phyloP scores from a whole-genome alignment of 1,140 invertebrate genomes.

The Drosophila leontia region DNA sequence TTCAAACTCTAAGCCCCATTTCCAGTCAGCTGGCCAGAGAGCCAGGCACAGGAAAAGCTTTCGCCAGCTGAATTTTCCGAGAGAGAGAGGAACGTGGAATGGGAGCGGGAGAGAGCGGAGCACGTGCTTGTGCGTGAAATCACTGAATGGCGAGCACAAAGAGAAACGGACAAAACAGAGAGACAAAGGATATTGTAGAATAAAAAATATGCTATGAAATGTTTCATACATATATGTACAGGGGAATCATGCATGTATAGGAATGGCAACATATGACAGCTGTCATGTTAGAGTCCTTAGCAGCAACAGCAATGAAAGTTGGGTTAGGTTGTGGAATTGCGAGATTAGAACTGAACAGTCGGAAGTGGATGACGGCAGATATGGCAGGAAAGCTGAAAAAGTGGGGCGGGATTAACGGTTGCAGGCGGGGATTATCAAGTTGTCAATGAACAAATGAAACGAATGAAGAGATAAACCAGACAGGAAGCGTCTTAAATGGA shows the following conservation, averaged over 20 bases:
- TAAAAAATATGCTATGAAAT: slow-evolving; percentile 59
- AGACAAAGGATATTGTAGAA: slow-evolving; percentile 45
- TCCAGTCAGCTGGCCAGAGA: slow-evolving; percentile 63
- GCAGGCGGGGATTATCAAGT: slow-evolving; percentile 68
- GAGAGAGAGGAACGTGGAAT: slow-evolving; percentile 14
- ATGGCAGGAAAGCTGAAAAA: slow-evolving; percentile 27
- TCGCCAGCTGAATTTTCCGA: slow-evolving; percentile 8
- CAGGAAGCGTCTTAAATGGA: slow-evolving; percentile 36
- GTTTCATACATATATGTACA: slow-evolving; percentile 4
- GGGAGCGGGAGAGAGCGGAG: slow-evolving; percentile 18
- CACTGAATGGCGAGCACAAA: slow-evolving; percentile 24
- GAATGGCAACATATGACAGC: slow-evolving; percentile 77
- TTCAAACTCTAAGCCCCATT: slow-evolving; percentile 31
- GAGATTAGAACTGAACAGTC: slow-evolving; percentile 59
- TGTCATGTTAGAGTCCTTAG: slow-evolving; percentile 75
- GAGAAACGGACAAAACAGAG: slow-evolving; percentile 46
- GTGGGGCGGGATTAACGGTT: slow-evolving; percentile 67
- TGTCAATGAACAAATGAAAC: slow-evolving; percentile 69
- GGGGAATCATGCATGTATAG: slow-evolving; percentile 22
- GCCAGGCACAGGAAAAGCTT: slow-evolving; percentile 3
- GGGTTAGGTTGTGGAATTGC: slow-evolving; percentile 79
- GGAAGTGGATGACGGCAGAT: slow-evolving; percentile 49
- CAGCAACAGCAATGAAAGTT: slow-evolving; percentile 69
- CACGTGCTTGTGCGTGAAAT: slow-evolving; percentile 39
- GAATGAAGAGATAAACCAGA: slow-evolving; percentile 52